phyloP scores from a whole-genome alignment of 2,113 vertebrate species.

The Gallinago paraguaiae region DNA sequence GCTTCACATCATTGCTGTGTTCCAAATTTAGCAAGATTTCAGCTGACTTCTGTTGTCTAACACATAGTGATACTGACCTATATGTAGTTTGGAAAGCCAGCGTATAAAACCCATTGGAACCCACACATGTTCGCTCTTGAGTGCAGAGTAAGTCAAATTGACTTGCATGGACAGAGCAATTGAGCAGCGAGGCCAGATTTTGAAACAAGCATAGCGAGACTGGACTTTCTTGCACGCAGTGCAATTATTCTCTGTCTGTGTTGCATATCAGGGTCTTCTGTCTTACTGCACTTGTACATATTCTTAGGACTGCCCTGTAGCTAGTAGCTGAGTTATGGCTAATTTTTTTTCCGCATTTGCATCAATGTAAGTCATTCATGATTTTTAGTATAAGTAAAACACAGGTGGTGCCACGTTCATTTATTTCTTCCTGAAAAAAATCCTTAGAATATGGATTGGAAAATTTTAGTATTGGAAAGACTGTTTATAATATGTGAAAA shows the following conservation, averaged over 20 bases:
- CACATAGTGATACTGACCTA: neutral
- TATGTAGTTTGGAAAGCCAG: neutral
- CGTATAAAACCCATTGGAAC: neutral
- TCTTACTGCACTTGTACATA: neutral
- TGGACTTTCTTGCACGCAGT: neutral
- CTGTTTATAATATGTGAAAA: neutral
- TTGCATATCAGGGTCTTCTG: neutral
- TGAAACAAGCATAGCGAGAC: rapidly evolving
- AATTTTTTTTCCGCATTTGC: neutral
- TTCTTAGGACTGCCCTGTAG: neutral
- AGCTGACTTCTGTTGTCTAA: neutral
- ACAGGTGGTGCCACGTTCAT: neutral
- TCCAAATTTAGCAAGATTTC: neutral
- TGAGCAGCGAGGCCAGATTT: neutral
- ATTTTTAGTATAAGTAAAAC: neutral
- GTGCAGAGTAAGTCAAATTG: neutral
- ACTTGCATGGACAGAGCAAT: neutral
- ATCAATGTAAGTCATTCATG: neutral
- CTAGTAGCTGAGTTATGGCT: neutral
- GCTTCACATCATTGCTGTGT: neutral
- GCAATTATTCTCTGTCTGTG: neutral
- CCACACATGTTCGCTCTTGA: neutral
- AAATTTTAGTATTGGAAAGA: neutral
- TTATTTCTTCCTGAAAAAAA: neutral
- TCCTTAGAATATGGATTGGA: neutral